Evolutionary conservation across 2,797 vertebrate genomes (phyloP), one percentile per base, ranked within the genome.

Genomic region (Platyrinchus mystaceus): DNA sequence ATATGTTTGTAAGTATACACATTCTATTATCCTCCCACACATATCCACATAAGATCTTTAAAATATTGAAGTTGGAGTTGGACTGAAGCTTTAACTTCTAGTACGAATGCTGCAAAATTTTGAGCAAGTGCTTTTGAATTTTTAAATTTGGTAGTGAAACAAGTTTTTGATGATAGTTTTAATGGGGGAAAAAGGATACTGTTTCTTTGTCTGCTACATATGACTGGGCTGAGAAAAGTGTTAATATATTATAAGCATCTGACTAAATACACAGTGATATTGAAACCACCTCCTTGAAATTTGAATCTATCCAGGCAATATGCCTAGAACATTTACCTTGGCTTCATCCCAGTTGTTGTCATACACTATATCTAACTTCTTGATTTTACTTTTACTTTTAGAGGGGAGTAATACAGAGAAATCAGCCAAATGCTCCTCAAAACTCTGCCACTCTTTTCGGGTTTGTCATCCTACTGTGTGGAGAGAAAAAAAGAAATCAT

Each of bases 1-100:
- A 37, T 7, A 3, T n/a, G 14, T 2, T 5, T 6, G 3, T 4
- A 1, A 2, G 3, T 7, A 10, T 24, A 18, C 23, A 62, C 6
- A 14, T 23, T 17, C n/a, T 62, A 5, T 20, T 26, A 26, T 34
- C 9, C 34, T 66, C 17, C 7, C 37, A 30, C 47, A 22, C 39
- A 7, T 10, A 41, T 26, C 32, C 63, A 87, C 26, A 11, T 27
- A 55, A 58, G 32, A 13, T 26, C n/a, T 76, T 50, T 19, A 46
- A 52, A 34, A 67, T 53, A 44, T 6, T 6, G 3, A 24, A 47
- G 1, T 12, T 12, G 30, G 24, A 79, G 28, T 3, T 82, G 49
- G 23, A 26, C 17, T 60, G 39, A 77, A 85, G 14, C 14, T 63
- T 73, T 44, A 52, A 47, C 12, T 44, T 82, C 23, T n/a, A 59